Base-by-base conservation (phyloP, 2,888 invertebrate species). In the Meandrusa payeni region DNA sequence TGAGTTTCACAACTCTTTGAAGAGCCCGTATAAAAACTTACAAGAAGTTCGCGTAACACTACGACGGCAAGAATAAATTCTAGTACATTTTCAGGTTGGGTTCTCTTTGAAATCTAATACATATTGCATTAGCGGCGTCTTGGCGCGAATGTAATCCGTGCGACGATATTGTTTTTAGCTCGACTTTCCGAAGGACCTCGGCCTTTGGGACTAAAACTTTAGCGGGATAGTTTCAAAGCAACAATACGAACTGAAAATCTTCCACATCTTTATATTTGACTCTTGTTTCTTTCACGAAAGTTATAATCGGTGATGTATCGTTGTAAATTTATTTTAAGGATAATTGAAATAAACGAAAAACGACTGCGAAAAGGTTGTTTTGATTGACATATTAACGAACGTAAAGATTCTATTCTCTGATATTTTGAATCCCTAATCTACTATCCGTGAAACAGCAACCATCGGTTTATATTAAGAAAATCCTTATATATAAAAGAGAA, bases 111-210 rank as follows among this genome's bases (percentile, higher is more conserved):
- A 59, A 67, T 58, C 67, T 73, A 61, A 75, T 77, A 75, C 72
- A 78, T 77, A 77, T 76, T 78, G 67, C 74, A 78, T 76, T 69
- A 76, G 69, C 54, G 57, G 54, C 65, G 38, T 45, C 46, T 62
- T 65, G 61, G 52, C 51, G 48, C 47, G 54, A 61, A 59, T 61
- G 68, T 72, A 67, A 77, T 71, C 69, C 57, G 52, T 54, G 46
- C 64, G 64, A 68, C 68, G 45, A 47, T 48, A 65, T 65, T 70
- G 64, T 72, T 68, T 32, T 59, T 54, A 62, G 57, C 52, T 52
- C 47, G 22, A 50, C 51, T 51, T 56, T 58, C 51, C 41, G 41
- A 49, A 49, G 49, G 52, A 57, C 57, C 58, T 56, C 29, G 10
- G 33, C 22, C 46, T 42, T 31, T 47, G 43, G 36, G 48, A 37